Conservation (phyloP, 2,888 invertebrate species). For the Cyrtodaria siliqua region DNA sequence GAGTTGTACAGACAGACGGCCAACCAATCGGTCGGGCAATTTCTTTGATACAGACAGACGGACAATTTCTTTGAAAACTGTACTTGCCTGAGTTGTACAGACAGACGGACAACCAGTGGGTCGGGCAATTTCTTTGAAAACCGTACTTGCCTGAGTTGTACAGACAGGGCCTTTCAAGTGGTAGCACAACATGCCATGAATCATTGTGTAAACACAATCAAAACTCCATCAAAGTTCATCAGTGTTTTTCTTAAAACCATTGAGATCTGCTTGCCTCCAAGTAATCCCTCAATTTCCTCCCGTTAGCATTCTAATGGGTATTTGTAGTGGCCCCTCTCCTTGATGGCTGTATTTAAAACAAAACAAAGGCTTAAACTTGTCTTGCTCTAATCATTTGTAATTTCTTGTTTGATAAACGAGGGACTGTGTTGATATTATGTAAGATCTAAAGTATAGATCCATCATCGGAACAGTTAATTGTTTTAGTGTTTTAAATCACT, state of each 20-base stretch:
- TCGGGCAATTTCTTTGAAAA: too few relatives aligned
- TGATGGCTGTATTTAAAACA: conserved; percentile 3
- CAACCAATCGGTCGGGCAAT: too few relatives aligned
- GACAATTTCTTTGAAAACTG: too few relatives aligned
- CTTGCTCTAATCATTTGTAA: conserved; percentile 28
- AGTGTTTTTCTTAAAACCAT: background rate
- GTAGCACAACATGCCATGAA: background rate
- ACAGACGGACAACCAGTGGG: too few relatives aligned
- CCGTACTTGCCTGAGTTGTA: too few relatives aligned
- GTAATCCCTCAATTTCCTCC: background rate
- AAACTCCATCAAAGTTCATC: background rate
- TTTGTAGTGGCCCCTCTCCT: too few relatives aligned
- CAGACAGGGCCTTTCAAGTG: background rate
- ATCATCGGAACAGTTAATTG: conserved; percentile 48
- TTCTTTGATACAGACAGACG: too few relatives aligned
- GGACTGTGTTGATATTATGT: conserved; percentile 55
- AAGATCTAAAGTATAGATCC: conserved; percentile 51
- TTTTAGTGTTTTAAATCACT: conserved; percentile 51
- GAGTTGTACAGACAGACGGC: too few relatives aligned
- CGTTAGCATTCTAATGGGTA: too few relatives aligned
- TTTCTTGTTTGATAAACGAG: conserved; percentile 48
- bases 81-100: too few relatives aligned
- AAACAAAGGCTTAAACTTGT: conserved; percentile 12
- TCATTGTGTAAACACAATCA: background rate
- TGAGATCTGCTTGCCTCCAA: background rate